Base-by-base conservation (phyloP, 2,113 vertebrate genomes). In the Stigmatopora argus region DNA sequence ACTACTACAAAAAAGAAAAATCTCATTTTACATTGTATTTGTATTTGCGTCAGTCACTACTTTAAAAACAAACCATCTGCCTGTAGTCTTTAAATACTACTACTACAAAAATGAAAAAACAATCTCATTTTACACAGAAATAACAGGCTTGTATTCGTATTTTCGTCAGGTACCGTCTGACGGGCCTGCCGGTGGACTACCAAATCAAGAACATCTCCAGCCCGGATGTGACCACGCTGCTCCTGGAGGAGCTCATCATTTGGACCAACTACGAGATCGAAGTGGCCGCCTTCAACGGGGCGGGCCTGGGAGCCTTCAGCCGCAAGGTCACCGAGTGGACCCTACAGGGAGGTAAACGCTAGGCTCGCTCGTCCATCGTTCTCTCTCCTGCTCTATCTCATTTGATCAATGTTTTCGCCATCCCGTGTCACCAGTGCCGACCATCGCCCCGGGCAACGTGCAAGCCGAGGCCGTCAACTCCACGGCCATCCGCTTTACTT, bases 251-350 rank as follows among this genome's bases (percentile, higher is more conserved):
- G 55, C 94, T 99, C 83, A 98, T 99, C 89, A 97, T 98, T 80
- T 99, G 97, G 97, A 98, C 97, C 72, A 98, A 98, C 88, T 99
- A 98, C 0, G 97, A 99, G 91, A 98, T 98, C 0, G 94, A 97
- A 83, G 96, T 99, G 85, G 97, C 97, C 0, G 96, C 97, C 1
- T 99, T 95, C 87, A 99, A 98, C 58, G 94, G 93, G 0, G 96
- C 96, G 0, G 96, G 97, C 7, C 83, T 95, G 73, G 97, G 97
- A 0, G 89, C 92, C 48, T 98, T 95, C 87, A 98, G 96, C 86
- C 87, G 93, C 76, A 98, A 94, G 75, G 96, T 98, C 75, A 97
- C 96, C 0, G 96, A 98, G 87, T 99, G 96, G 97, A 98, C 96
- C 0, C 92, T 98, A 62, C 96, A 98, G 85, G 87, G 87, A 83